Base-by-base conservation (phyloP, 2,113 vertebrate species). In the Lucifuga dentata region DNA sequence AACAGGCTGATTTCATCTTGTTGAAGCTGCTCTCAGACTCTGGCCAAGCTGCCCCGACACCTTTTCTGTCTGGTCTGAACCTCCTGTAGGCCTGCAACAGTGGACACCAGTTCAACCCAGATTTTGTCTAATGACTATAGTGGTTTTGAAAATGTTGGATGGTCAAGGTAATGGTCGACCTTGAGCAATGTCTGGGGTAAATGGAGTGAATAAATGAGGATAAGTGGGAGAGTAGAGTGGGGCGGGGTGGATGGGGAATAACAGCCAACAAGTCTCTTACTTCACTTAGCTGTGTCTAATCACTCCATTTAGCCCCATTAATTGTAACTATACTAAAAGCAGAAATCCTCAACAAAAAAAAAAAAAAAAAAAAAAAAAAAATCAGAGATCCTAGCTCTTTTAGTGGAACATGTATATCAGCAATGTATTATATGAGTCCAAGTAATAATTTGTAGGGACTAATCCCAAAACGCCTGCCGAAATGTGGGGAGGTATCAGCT, bases 51-150 rank as follows among this genome's bases (percentile, higher is more conserved):
- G 26, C 26, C 7, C 7, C 7, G 26, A 32, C 10, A 51, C 11
- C 10, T 10, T 7, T 51, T 12, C 9, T 1, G 19, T 5, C 19
- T 10, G 2, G 8, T 50, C 26, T 20, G 20, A 24, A 23, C 45
- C 40, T 13, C 12, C 21, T 35, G 36, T 65, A 45, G 8, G 2
- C 38, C 19, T 58, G 53, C 45, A 20, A 20, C 8, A 15, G 43
- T 39, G 16, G 36, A 52, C 32, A 52, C 50, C 51, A 59, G 39
- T 11, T 35, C 6, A 5, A 35, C 10, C 58, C 46, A 43, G 62
- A 49, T 46, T 55, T 57, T 19, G 17, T 56, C 38, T 59, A 48
- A 68, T 76, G 11, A 56, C 20, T 58, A 11, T 62, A 55, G 63
- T 70, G 35, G 51, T 48, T 36, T 48, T 43, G 10, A 41, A 50